phyloP scores from a whole-genome alignment of 1,140 invertebrate species.

The Eufriesea mexicana region DNA sequence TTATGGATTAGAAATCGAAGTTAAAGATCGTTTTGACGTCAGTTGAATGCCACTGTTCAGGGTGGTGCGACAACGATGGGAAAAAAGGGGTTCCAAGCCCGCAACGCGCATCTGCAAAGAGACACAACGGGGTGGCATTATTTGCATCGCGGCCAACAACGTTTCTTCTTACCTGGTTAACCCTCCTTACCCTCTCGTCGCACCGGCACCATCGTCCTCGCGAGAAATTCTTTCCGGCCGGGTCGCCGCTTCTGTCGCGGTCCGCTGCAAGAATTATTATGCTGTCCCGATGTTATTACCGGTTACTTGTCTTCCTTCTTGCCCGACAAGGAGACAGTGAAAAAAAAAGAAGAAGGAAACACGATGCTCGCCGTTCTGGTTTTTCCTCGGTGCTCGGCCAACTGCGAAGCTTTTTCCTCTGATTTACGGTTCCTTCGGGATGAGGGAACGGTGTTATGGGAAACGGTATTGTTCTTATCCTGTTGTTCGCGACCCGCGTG shows the following conservation, averaged over 20 bases:
- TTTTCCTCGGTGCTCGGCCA: neutral
- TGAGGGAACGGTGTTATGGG: neutral
- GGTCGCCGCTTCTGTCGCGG: conserved; percentile 34
- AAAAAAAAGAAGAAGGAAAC: neutral
- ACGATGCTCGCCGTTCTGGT: neutral
- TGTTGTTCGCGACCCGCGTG: neutral
- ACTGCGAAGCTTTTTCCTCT: conserved; percentile 3
- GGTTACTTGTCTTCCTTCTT: conserved; percentile 15
- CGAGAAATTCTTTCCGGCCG: conserved; percentile 40
- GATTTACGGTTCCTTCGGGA: neutral
- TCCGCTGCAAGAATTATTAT: conserved; percentile 45
- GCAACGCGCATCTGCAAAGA: neutral
- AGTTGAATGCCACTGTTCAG: too few species aligned
- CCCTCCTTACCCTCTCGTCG: neutral
- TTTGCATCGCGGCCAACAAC: conserved; percentile 53
- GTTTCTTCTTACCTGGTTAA: neutral
- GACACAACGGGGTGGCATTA: conserved; percentile 52
- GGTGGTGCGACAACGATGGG: neutral
- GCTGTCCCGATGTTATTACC: conserved; percentile 46
- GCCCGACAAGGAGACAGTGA: neutral
- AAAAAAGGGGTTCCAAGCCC: neutral
- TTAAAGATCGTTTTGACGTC: too few species aligned
- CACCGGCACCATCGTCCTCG: neutral
- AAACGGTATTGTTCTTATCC: conserved; percentile 12
- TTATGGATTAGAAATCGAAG: too few species aligned